A percentile compares a stretch with the other conserved stretches of the same genome.
Conservation (phyloP, 2,888 invertebrate species). For the Lordiphosa andalusiaca region DNA sequence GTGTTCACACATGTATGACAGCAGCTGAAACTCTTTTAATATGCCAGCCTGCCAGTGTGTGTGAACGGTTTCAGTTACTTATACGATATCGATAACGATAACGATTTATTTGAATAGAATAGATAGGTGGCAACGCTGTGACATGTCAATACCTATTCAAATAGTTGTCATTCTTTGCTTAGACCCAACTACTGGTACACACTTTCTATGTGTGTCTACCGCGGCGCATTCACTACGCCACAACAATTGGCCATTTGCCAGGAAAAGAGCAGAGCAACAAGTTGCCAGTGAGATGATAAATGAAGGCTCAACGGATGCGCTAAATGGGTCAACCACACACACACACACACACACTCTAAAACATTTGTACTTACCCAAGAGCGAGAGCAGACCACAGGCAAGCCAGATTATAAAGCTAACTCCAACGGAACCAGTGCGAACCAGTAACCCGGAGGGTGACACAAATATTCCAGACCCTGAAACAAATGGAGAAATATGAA, state of each 20-base stretch:
- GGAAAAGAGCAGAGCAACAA: slow-evolving; percentile 24
- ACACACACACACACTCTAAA: no score
- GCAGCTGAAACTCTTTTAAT: no score
- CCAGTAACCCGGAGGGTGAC: slow-evolving; percentile 96
- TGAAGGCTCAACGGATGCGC: slow-evolving; percentile 9
- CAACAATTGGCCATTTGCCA: slow-evolving; percentile 29
- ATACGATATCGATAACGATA: no score
- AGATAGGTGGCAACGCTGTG: no score
- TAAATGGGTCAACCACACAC: slow-evolving; percentile 25
- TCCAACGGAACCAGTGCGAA: slow-evolving; percentile 95
- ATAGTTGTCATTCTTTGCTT: no score
- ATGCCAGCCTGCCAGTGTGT: no score
- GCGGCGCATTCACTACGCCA: not conserved
- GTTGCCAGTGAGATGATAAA: slow-evolving; percentile 18
- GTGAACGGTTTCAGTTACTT: no score
- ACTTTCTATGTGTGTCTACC: not conserved
- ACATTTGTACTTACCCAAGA: slow-evolving; percentile 87
- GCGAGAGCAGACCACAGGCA: slow-evolving; percentile 93
- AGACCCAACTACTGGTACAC: no score
- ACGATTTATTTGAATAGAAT: no score
- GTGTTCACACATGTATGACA: no score
- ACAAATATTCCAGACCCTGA: slow-evolving; percentile 98
- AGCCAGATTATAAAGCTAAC: slow-evolving; percentile 97
- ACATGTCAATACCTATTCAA: no score
- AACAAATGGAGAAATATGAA: slow-evolving; percentile 4